A percentile compares a stretch with the other conserved stretches of the same genome.
Evolutionary conservation across 2,113 vertebrate species (phyloP).

Genomic region (Catharus minimus): DNA sequence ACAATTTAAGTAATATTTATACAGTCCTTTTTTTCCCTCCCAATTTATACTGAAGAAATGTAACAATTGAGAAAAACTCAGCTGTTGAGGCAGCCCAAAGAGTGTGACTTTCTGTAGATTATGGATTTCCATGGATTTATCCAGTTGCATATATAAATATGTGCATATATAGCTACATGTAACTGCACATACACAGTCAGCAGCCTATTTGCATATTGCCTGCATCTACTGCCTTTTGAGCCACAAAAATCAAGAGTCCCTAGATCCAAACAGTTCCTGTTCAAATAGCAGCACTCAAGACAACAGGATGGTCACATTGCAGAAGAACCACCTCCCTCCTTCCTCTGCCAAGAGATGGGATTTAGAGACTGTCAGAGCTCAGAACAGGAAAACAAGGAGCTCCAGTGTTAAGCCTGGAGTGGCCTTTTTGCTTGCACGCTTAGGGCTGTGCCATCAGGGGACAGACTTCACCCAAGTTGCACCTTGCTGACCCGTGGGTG

Average conservation of each 20-base stretch:
- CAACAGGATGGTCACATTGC: background rate
- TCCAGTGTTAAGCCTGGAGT: rapidly evolving
- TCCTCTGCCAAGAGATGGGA: background rate
- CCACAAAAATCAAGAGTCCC: background rate
- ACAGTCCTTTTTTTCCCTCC: background rate
- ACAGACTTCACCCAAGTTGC: background rate
- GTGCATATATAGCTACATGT: background rate
- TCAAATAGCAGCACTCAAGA: background rate
- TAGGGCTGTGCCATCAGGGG: background rate
- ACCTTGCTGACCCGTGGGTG: rapidly evolving
- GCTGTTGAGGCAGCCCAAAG: background rate
- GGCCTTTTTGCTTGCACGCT: background rate
- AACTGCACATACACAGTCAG: background rate
- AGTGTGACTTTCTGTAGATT: background rate
- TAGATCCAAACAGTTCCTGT: background rate
- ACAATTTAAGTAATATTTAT: background rate
- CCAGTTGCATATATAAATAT: background rate
- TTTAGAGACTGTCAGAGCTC: background rate
- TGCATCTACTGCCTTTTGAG: background rate
- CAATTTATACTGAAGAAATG: background rate
- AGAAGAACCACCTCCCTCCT: background rate
- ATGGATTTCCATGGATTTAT: background rate
- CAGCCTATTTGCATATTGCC: background rate
- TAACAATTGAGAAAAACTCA: background rate
- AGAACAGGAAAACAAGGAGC: background rate